Conservation (phyloP, 2,113 vertebrate genomes). For the Motacilla tschutschensis region DNA sequence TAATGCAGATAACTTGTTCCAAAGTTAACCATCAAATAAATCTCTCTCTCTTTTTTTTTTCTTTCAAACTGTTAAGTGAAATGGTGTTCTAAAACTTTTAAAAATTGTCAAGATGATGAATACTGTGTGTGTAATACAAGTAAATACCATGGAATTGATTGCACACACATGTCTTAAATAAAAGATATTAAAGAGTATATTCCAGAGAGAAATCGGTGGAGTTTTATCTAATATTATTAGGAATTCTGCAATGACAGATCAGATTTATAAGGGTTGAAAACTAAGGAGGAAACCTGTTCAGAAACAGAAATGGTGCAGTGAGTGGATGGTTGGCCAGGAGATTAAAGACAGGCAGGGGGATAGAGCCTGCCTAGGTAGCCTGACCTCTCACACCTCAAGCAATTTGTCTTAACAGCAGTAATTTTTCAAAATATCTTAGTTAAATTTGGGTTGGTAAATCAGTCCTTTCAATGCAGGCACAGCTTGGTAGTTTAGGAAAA, state of each 20-base stretch:
- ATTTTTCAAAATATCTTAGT: neutral
- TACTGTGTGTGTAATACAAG: constrained; percentile 55
- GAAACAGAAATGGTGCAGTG: neutral
- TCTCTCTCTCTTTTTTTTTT: neutral
- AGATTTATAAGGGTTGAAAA: constrained; percentile 55
- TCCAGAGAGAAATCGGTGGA: constrained; percentile 44
- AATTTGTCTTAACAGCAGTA: neutral
- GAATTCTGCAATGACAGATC: constrained; percentile 40
- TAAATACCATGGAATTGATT: constrained; percentile 63
- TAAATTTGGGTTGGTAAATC: neutral
- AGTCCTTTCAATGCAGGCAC: neutral
- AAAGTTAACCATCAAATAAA: constrained; percentile 65
- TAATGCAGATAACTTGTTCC: constrained; percentile 66
- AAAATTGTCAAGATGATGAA: constrained; percentile 68
- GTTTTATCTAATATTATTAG: constrained; percentile 53
- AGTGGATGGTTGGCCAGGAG: neutral
- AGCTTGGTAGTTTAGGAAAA: neutral
- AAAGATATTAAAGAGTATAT: constrained; percentile 56
- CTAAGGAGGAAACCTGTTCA: constrained; percentile 13
- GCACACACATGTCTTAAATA: constrained; percentile 53
- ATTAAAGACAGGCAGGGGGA: neutral
- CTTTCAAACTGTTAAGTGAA: constrained; percentile 42
- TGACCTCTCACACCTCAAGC: neutral
- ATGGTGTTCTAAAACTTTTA: constrained; percentile 57
- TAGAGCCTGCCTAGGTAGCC: neutral